Evolutionary conservation across 2,888 invertebrate species (phyloP).

Genomic region (Xylota sylvarum): DNA sequence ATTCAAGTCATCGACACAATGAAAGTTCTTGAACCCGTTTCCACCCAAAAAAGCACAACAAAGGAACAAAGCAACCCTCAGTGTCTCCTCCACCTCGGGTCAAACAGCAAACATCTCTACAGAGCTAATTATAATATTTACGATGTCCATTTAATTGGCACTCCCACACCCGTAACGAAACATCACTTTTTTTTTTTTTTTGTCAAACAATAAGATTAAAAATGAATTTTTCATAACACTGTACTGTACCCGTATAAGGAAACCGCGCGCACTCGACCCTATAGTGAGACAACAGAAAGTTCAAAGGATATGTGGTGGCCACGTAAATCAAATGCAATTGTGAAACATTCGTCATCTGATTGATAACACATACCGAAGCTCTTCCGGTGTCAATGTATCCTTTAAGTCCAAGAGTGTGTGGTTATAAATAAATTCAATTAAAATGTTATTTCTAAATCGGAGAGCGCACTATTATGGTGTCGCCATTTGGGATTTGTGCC

Average conservation of each 20-base stretch:
- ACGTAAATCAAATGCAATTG: constrained; percentile 22
- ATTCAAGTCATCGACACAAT: constrained; percentile 32
- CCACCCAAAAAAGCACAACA: not conserved
- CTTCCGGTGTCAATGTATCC: constrained; percentile 52
- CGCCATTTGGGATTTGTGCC: constrained; percentile 49
- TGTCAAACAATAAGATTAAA: constrained; percentile 39
- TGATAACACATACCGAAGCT: constrained; percentile 15
- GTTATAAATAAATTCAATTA: constrained; percentile 54
- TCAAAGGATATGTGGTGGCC: constrained; percentile 4
- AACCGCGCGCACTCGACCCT: too few species aligned
- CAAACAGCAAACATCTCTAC: constrained; percentile 34
- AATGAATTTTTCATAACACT: constrained; percentile 24
- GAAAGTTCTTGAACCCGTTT: constrained; percentile 45
- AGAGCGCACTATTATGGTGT: constrained; percentile 37
- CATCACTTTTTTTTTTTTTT: constrained; percentile 18
- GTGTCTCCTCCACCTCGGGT: constrained; percentile 19
- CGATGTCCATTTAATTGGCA: constrained; percentile 43
- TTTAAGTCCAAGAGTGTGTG: not conserved
- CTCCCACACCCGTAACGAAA: constrained; percentile 28
- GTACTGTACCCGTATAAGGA: not conserved
- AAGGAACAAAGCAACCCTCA: constrained; percentile 51
- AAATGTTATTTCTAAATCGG: constrained; percentile 51
- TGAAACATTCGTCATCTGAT: constrained; percentile 14
- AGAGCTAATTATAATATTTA: constrained; percentile 62
- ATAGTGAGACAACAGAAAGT: not conserved